These are phyloP conservation scores for Cheilosia grossa DNA, from an alignment of 2,888 invertebrate genomes.

Conservation along the genomic window DNA sequence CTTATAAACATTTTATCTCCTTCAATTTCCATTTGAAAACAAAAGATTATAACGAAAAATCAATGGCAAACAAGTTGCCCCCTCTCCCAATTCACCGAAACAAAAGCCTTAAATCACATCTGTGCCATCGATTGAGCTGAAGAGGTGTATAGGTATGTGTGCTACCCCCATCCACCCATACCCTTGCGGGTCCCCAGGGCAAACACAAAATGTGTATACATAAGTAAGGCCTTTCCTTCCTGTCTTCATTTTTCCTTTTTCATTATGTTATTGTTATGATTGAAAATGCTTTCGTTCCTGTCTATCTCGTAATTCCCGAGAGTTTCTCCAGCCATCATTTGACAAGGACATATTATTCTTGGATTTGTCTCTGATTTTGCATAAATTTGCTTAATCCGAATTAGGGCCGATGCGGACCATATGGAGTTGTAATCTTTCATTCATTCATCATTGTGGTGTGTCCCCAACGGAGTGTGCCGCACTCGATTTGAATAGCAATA, in stretches of 20 bases:
- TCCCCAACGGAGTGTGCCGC: background rate
- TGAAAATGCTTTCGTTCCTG: conserved; percentile 20
- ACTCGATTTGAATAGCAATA: background rate
- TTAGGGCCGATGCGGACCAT: conserved; percentile 37
- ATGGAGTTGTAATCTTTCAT: conserved; percentile 40
- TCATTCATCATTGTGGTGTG: conserved; percentile 15
- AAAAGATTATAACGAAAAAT: conserved; percentile 47
- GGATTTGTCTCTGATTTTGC: conserved; percentile 52
- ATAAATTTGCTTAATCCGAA: conserved; percentile 53
- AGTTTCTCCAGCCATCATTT: background rate
- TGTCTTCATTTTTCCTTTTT: conserved; percentile 5
- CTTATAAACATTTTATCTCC: conserved; percentile 38
- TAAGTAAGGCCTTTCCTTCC: conserved; percentile 20
- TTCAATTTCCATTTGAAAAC: conserved; percentile 42
- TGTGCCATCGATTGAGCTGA: conserved; percentile 31
- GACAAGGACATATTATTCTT: background rate
- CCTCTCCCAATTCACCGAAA: conserved; percentile 6
- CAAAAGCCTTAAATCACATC: conserved; percentile 58
- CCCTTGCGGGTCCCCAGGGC: conserved; percentile 12
- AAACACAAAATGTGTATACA: conserved; percentile 42
- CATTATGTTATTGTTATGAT: conserved; percentile 40
- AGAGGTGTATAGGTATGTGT: background rate
- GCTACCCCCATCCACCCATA: background rate
- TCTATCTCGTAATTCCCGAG: background rate
- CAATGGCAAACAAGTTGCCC: conserved; percentile 9